Evolutionary conservation across 2,888 invertebrate species (phyloP).

Genomic region (Andrena marginata): DNA sequence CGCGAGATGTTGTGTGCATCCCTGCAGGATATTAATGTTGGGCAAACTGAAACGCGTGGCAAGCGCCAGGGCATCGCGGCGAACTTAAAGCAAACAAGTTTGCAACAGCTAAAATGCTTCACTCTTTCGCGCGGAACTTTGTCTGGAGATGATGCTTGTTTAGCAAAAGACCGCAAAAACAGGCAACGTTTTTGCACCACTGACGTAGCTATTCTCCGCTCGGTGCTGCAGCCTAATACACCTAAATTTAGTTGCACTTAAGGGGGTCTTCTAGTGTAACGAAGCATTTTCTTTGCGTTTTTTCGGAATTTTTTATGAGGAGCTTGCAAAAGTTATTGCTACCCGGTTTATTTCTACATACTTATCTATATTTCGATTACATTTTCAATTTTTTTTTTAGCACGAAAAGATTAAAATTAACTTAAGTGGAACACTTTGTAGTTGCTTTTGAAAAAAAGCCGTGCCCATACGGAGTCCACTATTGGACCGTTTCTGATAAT

Average conservation of each 20-base stretch:
- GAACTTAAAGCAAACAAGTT: constrained; percentile 58
- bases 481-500: no score
- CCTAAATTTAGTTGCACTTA: constrained; percentile 42
- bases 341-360: no score
- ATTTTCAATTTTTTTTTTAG: no score
- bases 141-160: constrained; percentile 43
- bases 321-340: no score
- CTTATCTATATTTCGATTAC: no score
- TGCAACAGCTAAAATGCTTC: constrained; percentile 45
- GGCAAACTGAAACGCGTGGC: constrained; percentile 56
- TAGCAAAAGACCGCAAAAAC: constrained; percentile 38
- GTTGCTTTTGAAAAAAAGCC: no score
- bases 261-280: no score
- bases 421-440: no score
- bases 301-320: no score
- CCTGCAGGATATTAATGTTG: constrained; percentile 59
- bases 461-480: no score
- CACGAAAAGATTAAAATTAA: no score
- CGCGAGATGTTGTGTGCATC: constrained; percentile 40
- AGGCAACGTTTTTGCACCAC: constrained; percentile 29
- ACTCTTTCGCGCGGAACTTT: constrained; percentile 39
- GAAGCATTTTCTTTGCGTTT: no score
- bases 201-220: not conserved
- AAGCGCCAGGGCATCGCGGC: constrained; percentile 30
- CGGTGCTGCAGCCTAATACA: constrained; percentile 26